These are phyloP conservation scores for Pseudeuparius sepicola DNA, from an alignment of 2,888 invertebrate species.

Conservation along the genomic window DNA sequence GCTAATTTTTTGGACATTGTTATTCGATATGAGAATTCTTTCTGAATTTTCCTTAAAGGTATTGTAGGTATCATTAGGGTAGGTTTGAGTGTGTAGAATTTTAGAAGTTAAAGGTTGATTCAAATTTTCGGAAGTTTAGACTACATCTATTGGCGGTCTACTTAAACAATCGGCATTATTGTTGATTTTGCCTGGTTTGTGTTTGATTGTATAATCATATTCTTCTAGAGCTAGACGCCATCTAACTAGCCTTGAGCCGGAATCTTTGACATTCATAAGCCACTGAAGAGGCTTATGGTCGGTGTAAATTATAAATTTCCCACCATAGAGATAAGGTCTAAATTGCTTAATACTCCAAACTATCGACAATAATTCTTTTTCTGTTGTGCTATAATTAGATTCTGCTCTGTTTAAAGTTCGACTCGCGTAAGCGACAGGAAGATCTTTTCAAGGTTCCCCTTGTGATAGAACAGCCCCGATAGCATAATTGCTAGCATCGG, in stretches of 20 bases:
- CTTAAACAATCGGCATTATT: conserved; percentile 10
- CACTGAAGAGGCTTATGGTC: conserved; percentile 33
- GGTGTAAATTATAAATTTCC: conserved; percentile 30
- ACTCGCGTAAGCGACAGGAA: conserved; percentile 33
- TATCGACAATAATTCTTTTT: conserved; percentile 34
- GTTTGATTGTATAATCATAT: conserved; percentile 27
- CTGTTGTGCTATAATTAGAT: conserved; percentile 32
- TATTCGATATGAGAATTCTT: too few relatives aligned
- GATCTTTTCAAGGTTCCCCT: conserved; percentile 24
- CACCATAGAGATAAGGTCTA: conserved; percentile 33
- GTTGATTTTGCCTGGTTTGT: conserved; percentile 12
- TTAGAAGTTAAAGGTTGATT: too few relatives aligned
- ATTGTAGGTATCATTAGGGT: too few relatives aligned
- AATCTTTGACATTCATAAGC: conserved; percentile 30
- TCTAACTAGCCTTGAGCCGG: conserved; percentile 26
- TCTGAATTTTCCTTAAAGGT: too few relatives aligned
- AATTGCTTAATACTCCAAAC: conserved; percentile 32
- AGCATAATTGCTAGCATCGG: conserved; percentile 32
- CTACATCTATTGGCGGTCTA: too few relatives aligned
- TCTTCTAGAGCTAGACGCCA: conserved; percentile 31
- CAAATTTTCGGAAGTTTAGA: too few relatives aligned
- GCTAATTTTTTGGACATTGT: too few relatives aligned
- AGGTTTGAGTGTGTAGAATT: too few relatives aligned
- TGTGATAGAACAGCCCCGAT: too few relatives aligned
- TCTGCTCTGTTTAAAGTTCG: conserved; percentile 30